phyloP scores from a whole-genome alignment of 1,140 invertebrate species.

The Solen grandis region DNA sequence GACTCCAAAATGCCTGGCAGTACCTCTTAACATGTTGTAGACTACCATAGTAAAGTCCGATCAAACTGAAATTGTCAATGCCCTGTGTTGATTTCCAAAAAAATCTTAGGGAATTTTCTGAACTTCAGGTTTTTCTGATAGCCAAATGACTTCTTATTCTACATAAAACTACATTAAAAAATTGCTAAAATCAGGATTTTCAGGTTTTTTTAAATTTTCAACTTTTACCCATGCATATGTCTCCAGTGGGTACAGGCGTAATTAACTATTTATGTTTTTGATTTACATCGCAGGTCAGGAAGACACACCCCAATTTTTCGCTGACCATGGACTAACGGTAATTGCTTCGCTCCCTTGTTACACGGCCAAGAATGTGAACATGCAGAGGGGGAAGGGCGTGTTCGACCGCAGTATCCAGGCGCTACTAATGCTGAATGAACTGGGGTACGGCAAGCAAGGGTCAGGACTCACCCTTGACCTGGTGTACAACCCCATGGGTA shows the following conservation, averaged over 20 bases:
- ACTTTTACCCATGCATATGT: too few relatives aligned
- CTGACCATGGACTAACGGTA: conserved; percentile 59
- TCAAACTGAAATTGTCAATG: too few relatives aligned
- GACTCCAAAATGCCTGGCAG: too few relatives aligned
- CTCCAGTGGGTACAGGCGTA: neutral
- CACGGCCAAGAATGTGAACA: conserved; percentile 68
- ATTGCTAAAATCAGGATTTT: too few relatives aligned
- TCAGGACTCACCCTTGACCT: conserved; percentile 61
- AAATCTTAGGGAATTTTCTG: neutral
- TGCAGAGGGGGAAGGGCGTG: conserved; percentile 65
- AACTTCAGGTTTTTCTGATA: too few relatives aligned
- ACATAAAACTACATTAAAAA: too few relatives aligned
- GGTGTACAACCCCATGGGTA: conserved; percentile 70
- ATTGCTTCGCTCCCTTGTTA: conserved; percentile 70
- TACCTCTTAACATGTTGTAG: too few relatives aligned
- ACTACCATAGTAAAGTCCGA: too few relatives aligned
- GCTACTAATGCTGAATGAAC: conserved; percentile 60
- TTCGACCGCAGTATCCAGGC: conserved; percentile 70
- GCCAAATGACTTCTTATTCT: too few relatives aligned
- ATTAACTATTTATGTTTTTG: too few relatives aligned
- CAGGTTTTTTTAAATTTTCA: too few relatives aligned
- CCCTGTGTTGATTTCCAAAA: conserved; percentile 1
- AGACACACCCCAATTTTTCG: conserved; percentile 66
- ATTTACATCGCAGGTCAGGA: too few relatives aligned
- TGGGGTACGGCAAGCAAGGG: conserved; percentile 62